phyloP scores from a whole-genome alignment of 2,888 invertebrate species.

The Acleris emargana region DNA sequence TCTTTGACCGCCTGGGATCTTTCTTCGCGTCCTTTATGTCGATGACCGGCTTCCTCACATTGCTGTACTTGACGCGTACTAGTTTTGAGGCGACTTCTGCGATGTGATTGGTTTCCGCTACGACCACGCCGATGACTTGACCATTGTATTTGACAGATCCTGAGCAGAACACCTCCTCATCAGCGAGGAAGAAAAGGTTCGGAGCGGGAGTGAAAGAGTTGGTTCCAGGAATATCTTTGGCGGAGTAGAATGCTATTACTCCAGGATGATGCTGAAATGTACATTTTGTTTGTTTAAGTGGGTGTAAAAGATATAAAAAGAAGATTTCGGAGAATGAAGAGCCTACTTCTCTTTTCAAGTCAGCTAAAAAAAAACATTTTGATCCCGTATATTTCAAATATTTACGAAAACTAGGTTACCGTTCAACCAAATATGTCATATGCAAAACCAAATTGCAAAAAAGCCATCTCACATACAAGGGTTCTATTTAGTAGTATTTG shows the following conservation, averaged over 20 bases:
- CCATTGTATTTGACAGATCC: constrained; percentile 41
- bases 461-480: too few relatives aligned
- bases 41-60: constrained; percentile 58
- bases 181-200: constrained; percentile 39
- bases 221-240: constrained; percentile 86
- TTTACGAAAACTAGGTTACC: too few relatives aligned
- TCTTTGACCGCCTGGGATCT: constrained; percentile 45
- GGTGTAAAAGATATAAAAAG: too few relatives aligned
- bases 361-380: too few relatives aligned
- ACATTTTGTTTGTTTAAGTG: too few relatives aligned
- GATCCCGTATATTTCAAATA: too few relatives aligned
- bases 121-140: constrained; percentile 53
- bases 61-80: constrained; percentile 80
- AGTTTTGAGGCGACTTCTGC: constrained; percentile 82
- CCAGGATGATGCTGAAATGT: constrained; percentile 82
- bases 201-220: constrained; percentile 79
- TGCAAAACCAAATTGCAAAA: too few relatives aligned
- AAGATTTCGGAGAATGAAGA: too few relatives aligned
- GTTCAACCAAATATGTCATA: too few relatives aligned
- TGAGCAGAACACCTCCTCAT: constrained; percentile 72
- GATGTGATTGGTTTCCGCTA: constrained; percentile 79
- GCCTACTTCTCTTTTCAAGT: too few relatives aligned
- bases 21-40: constrained; percentile 50
- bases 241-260: constrained; percentile 84
- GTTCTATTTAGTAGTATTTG: too few relatives aligned